Base-by-base conservation (phyloP, 2,888 invertebrate species). In the Synanthedon tipuliformis region DNA sequence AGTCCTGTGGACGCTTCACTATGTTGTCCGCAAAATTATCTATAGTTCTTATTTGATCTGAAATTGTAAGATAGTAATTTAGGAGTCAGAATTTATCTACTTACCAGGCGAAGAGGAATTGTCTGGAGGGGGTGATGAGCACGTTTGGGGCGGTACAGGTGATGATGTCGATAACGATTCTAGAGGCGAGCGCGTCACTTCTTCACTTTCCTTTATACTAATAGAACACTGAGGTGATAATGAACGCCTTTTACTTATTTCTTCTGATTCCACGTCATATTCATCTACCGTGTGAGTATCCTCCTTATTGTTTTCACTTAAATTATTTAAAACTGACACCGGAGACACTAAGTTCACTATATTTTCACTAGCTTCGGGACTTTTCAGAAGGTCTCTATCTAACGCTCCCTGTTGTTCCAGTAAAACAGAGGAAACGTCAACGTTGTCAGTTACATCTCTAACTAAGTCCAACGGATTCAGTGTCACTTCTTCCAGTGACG, bases 171-270 rank as follows among this genome's bases (percentile, higher is more conserved):
- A 84, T 34, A 34, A 34, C 18, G 86, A 79, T 52, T 72, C 69
- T 34, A 82, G 69, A 49, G 80, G 81, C n/a, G 85, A 80, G 50
- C 66, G 71, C 41, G 70, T 58, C 15, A 62, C 63, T 41, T 72
- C 77, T 54, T 73, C 80, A 57, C 64, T 61, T 54, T 73, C 76
- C 18, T 65, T 68, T 49, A 66, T 69, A 57, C 67, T 68, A 45
- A 68, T 67, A 53, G 78, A 73, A 27, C 78, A 76, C 59, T 83
- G 83, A 1, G 85, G 84, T 48, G 86, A 84, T 27, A 84, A 84
- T 50, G 87, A 83, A 45, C 81, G 77, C 18, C 83, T 75, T 59
- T 76, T 78, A 52, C 61, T 66, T 68, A 79, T 81, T 51, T 80
- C 80, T 55, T 81, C 80, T 81, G 81, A 81, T 48, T 75, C 78